These are phyloP conservation scores for Arvicanthis niloticus DNA, from an alignment of 2,113 vertebrate species.

Conservation along the genomic window DNA sequence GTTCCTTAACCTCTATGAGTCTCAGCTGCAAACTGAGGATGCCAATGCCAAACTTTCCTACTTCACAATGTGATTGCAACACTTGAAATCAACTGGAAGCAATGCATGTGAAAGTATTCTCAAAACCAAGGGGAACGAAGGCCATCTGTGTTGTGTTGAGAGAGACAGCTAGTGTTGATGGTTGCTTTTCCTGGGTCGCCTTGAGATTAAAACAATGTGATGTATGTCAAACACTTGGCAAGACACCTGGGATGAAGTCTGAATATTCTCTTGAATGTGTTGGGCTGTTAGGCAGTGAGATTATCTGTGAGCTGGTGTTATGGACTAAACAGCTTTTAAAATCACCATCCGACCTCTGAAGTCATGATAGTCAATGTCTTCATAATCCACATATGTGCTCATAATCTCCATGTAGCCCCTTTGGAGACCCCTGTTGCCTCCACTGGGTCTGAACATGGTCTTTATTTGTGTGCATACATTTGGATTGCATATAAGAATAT, in stretches of 20 bases:
- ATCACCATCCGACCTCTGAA: neutral
- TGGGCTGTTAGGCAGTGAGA: neutral
- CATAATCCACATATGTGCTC: neutral
- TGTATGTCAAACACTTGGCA: slow-evolving; percentile 55
- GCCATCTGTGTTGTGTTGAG: slow-evolving; percentile 30
- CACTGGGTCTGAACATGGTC: neutral
- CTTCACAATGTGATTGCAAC: slow-evolving; percentile 35
- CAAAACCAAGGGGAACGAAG: slow-evolving; percentile 40
- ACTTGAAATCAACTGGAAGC: slow-evolving; percentile 39
- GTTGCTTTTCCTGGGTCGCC: neutral
- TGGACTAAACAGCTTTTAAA: neutral
- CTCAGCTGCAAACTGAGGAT: slow-evolving; percentile 34
- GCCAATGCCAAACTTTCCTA: slow-evolving; percentile 39
- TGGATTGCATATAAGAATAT: neutral
- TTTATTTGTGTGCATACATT: neutral
- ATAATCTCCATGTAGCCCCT: neutral
- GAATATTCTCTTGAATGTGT: slow-evolving; percentile 50
- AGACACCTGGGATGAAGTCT: slow-evolving; percentile 27
- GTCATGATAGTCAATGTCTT: neutral
- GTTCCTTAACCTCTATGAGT: slow-evolving; percentile 53
- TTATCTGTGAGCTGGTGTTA: neutral
- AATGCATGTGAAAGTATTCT: slow-evolving; percentile 36
- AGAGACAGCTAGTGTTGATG: slow-evolving; percentile 26
- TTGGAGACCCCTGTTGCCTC: neutral
- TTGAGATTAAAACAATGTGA: slow-evolving; percentile 47